phyloP scores from a whole-genome alignment of 1,140 invertebrate species.

The Drosophila murphyi region DNA sequence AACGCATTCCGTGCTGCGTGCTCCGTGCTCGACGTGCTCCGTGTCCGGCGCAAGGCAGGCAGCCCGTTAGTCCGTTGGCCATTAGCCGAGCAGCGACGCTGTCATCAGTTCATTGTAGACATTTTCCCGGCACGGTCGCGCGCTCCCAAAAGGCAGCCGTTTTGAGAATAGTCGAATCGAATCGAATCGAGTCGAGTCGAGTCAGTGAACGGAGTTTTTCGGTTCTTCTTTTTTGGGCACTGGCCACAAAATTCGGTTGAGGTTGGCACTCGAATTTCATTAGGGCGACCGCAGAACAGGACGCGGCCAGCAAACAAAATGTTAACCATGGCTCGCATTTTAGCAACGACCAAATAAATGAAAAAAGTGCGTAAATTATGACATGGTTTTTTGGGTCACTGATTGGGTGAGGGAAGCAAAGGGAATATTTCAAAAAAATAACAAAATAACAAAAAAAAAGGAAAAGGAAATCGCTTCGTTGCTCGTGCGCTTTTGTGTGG shows the following conservation, averaged over 20 bases:
- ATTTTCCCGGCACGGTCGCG: slow-evolving; percentile 79
- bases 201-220: slow-evolving; percentile 19
- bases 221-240: background rate
- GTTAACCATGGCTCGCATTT: slow-evolving; percentile 57
- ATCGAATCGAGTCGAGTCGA: background rate
- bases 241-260: slow-evolving; percentile 45
- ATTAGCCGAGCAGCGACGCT: slow-evolving; percentile 13
- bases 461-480: slow-evolving; percentile 48
- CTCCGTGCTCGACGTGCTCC: slow-evolving; percentile 34
- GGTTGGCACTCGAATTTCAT: slow-evolving; percentile 67
- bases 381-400: slow-evolving; percentile 41
- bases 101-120: slow-evolving; percentile 77
- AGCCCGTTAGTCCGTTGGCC: slow-evolving; percentile 3
- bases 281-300: slow-evolving; percentile 52
- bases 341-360: slow-evolving; percentile 49
- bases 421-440: slow-evolving; percentile 29
- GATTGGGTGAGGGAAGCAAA: background rate
- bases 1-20: slow-evolving; percentile 54
- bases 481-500: slow-evolving; percentile 37
- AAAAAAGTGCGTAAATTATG: slow-evolving; percentile 82
- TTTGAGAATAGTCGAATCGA: slow-evolving; percentile 6
- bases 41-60: slow-evolving; percentile 53
- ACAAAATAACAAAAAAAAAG: slow-evolving; percentile 13
- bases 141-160: slow-evolving; percentile 36
- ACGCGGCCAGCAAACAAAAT: slow-evolving; percentile 44